Evolutionary conservation across 2,888 invertebrate species (phyloP).

Genomic region (Hipparchia sbordonii): DNA sequence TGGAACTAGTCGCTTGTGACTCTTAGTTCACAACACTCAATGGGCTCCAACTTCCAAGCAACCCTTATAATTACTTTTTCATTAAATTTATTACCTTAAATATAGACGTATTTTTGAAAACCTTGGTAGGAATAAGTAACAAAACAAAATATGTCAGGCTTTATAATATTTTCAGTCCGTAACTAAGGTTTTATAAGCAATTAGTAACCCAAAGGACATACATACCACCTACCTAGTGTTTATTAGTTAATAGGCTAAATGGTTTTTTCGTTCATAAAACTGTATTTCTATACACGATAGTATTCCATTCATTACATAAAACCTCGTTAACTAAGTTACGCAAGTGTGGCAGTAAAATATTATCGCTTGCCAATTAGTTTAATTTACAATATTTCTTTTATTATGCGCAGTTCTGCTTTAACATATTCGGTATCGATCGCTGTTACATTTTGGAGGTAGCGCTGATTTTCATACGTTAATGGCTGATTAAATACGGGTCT

Average conservation of each 20-base stretch:
- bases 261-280: conserved; percentile 18
- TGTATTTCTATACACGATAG: conserved; percentile 14
- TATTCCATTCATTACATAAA: conserved; percentile 56
- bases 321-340: conserved; percentile 57
- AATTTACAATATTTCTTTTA: neutral
- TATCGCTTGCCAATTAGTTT: conserved; percentile 59
- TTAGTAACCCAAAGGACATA: neutral
- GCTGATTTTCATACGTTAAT: no score
- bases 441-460: no score
- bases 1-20: no score
- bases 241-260: conserved; percentile 16
- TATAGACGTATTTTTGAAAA: no score
- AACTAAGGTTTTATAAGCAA: neutral
- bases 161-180: no score
- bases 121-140: no score
- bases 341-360: conserved; percentile 52
- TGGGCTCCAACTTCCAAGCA: no score
- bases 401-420: neutral
- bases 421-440: neutral
- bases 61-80: no score
- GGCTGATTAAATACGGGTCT: no score
- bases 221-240: neutral
- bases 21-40: no score
- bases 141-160: no score
- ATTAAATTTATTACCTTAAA: no score